Conservation (phyloP, 30 jellyfish, hydroid and myxozoan species). For the Pelagia noctiluca region DNA sequence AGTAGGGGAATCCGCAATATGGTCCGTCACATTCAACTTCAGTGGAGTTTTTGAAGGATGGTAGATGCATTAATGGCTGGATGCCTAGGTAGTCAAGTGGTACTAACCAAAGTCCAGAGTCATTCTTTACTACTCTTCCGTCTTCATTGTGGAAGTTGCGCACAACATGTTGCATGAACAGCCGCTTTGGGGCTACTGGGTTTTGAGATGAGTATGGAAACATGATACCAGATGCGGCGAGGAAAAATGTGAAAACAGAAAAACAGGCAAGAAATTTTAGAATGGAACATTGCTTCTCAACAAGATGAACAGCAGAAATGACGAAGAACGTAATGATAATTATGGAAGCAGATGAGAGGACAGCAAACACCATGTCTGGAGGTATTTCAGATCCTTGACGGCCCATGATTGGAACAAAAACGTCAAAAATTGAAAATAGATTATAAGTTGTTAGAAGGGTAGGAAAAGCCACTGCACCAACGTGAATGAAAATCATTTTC, state of each 20-base stretch:
- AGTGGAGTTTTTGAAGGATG: slow-evolving; percentile 61
- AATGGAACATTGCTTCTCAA: slow-evolving; percentile 7
- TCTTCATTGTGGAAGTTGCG: slow-evolving; percentile 85
- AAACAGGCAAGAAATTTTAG: slow-evolving; percentile 25
- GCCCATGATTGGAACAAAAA: slow-evolving; percentile 92
- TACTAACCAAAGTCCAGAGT: slow-evolving; percentile 94
- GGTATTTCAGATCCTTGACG: slow-evolving; percentile 92
- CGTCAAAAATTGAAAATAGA: slow-evolving; percentile 61
- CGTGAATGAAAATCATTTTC: slow-evolving; percentile 53
- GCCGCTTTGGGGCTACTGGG: slow-evolving; percentile 91
- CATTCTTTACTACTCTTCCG: slow-evolving; percentile 75
- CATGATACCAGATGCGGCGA: slow-evolving; percentile 66
- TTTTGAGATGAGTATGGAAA: slow-evolving; percentile 76
- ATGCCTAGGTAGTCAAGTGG: slow-evolving; percentile 89
- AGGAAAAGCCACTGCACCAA: slow-evolving; percentile 69
- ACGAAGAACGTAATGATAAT: slow-evolving; percentile 51
- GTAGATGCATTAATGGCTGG: slow-evolving; percentile 62
- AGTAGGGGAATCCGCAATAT: slow-evolving; percentile 86
- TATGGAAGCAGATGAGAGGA: slow-evolving; percentile 45
- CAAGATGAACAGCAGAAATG: slow-evolving; percentile 48
- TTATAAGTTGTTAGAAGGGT: slow-evolving; percentile 56
- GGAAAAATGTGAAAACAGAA: slow-evolving; percentile 54
- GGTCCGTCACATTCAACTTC: slow-evolving; percentile 88
- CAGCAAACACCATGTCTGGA: slow-evolving; percentile 82
- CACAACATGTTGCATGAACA: slow-evolving; percentile 82